phyloP scores from a whole-genome alignment of 1,140 invertebrate genomes.

The Caenorhabditis brenneri region DNA sequence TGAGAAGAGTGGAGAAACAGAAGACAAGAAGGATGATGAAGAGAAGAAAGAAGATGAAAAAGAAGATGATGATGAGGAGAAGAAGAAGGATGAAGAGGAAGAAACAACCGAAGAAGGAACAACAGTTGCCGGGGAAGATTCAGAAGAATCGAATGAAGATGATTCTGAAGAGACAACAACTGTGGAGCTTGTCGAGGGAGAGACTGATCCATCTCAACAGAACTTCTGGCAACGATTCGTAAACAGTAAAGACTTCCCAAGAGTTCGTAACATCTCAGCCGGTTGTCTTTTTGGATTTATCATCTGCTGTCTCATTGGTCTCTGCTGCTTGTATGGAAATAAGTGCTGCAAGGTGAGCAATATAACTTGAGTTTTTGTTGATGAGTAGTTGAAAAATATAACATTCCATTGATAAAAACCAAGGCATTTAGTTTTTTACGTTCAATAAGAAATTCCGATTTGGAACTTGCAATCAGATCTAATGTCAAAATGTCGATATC shows the following conservation, averaged over 20 bases:
- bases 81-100: neutral
- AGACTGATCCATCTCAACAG: conserved; percentile 5
- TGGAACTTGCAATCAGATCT: too few relatives aligned
- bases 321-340: neutral
- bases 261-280: neutral
- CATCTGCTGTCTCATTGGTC: neutral
- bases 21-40: conserved; percentile 30
- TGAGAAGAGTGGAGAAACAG: neutral
- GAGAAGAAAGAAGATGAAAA: neutral
- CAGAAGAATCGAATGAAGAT: neutral
- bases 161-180: neutral
- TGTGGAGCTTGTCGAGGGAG: neutral
- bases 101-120: neutral
- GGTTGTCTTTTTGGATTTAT: neutral
- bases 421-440: too few relatives aligned
- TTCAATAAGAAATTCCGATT: too few relatives aligned
- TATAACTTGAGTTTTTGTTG: too few relatives aligned
- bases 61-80: neutral
- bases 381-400: too few relatives aligned
- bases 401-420: too few relatives aligned
- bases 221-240: conserved; percentile 1
- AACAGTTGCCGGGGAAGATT: neutral
- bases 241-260: neutral
- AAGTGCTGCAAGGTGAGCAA: conserved; percentile 19
- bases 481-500: too few relatives aligned